These are phyloP conservation scores for Terebella lapidaria DNA, from an alignment of 2,888 invertebrate genomes.

Conservation along the genomic window DNA sequence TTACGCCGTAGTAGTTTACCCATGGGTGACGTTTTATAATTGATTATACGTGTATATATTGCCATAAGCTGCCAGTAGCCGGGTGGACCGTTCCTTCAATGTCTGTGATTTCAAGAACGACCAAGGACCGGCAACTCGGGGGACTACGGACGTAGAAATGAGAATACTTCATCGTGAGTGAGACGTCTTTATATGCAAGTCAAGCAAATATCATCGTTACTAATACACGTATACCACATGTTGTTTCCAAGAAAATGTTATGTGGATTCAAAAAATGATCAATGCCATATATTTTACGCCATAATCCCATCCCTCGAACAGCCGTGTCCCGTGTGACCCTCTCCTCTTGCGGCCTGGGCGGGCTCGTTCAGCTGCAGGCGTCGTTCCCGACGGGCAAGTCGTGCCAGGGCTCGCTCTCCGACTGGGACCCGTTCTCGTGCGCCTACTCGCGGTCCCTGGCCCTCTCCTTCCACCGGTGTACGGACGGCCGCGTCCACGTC, in stretches of 20 bases:
- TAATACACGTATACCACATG: no score
- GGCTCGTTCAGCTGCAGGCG: conserved; percentile 37
- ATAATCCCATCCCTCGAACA: no score
- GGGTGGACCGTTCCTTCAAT: conserved; percentile 20
- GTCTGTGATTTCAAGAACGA: conserved; percentile 23
- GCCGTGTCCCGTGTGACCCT: conserved; percentile 6
- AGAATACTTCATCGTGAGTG: conserved; percentile 23
- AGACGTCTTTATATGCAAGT: no score
- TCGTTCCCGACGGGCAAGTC: conserved; percentile 29
- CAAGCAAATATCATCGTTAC: no score
- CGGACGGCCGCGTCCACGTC: not conserved
- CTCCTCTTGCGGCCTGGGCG: conserved; percentile 35
- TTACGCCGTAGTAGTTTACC: no score
- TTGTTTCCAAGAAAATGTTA: no score
- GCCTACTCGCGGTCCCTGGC: conserved; percentile 7
- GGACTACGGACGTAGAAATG: conserved; percentile 15
- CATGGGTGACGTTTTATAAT: no score
- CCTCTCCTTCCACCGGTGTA: conserved; percentile 11
- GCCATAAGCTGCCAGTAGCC: conserved; percentile 16
- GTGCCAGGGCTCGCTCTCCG: conserved; percentile 40
- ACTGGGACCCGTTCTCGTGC: conserved; percentile 35
- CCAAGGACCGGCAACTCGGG: conserved; percentile 13
- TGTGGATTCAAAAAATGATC: no score
- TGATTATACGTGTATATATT: no score
- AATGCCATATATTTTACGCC: no score